Base-by-base conservation (phyloP, 1,140 invertebrate genomes). In the Coptotermes formosanus region DNA sequence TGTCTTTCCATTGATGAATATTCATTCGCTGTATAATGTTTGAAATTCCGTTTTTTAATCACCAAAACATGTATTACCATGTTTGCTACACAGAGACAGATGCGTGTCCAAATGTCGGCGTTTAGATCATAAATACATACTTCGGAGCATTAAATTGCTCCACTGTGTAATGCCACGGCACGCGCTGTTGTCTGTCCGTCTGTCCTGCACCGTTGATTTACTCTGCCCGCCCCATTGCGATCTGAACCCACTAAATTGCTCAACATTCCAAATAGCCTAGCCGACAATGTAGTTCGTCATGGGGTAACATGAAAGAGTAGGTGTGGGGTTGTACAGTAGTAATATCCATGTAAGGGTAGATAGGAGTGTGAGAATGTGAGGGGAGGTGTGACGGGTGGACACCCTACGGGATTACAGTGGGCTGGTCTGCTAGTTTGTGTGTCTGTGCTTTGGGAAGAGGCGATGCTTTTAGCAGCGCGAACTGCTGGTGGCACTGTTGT, bases 121-220 rank as follows among this genome's bases (percentile, higher is more conserved):
- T 55, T 55, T 55, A 75, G 64, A n/a, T 75, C 64, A 75, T 75
- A 75, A 75, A 75, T 75, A 75, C 64, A 75, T 75, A 75, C n/a
- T 75, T 30, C n/a, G 7, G 64, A 75, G 64, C 64, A 75, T 75
- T 75, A 75, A 75, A 75, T 75, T 30, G 64, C 14, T 30, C n/a
- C 64, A 25, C 25, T 14, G 64, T 30, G 64, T 30, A 30, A 75
- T 75, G n/a, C n/a, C 25, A 30, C 8, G 64, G 64, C 64, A 30
- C 25, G n/a, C 25, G n/a, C 64, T 30, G 64, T 12, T n/a, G 25
- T 30, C n/a, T 25, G 64, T 75, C 64, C 64, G 52, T 55, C 45
- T 48, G 45, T 48, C 19, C 52, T 55, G 52, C 19, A 21, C 52
- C 52, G 9, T 30, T 75, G 64, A 75, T 75, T 75, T 75, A 75